Evolutionary conservation across 2,888 invertebrate species (phyloP).

Genomic region (Isotomurus palustris): DNA sequence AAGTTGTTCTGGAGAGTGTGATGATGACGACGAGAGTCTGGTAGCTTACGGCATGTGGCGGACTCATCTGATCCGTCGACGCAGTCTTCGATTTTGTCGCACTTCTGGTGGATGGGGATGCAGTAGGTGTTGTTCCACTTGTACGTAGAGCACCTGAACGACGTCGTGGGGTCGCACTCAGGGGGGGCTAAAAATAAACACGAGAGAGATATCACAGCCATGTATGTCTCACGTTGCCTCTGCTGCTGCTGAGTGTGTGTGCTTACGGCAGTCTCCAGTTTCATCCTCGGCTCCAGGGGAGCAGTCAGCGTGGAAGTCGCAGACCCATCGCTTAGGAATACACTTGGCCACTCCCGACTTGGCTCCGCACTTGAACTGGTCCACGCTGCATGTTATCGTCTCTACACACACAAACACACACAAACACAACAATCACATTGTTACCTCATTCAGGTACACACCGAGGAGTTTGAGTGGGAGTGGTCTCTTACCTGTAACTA

Average conservation of each 20-base stretch:
- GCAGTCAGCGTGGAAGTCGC: conserved; percentile 55
- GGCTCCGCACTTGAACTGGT: conserved; percentile 53
- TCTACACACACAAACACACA: conserved; percentile 18
- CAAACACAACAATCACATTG: not conserved
- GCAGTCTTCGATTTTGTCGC: conserved; percentile 86
- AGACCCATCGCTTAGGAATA: conserved; percentile 48
- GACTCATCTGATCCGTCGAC: conserved; percentile 92
- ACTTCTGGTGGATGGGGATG: conserved; percentile 85
- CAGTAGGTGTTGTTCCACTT: conserved; percentile 94
- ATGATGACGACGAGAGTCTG: not conserved
- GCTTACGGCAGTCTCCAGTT: conserved; percentile 86
- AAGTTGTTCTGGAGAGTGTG: too few relatives aligned
- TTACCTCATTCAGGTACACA: not conserved
- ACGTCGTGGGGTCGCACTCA: conserved; percentile 78
- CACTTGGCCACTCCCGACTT: conserved; percentile 55
- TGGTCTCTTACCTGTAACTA: conserved; percentile 16
- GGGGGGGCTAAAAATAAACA: conserved; percentile 71
- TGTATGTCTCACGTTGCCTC: not conserved
- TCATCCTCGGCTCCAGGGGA: conserved; percentile 58
- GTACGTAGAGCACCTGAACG: conserved; percentile 88
- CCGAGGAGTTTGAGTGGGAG: too few relatives aligned
- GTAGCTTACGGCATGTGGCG: conserved; percentile 78
- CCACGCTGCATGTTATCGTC: conserved; percentile 41
- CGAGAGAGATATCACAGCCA: not conserved
- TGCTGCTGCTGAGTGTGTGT: too few relatives aligned